Evolutionary conservation across 1,140 invertebrate species (phyloP).

Genomic region (Drosophila tsacasi): DNA sequence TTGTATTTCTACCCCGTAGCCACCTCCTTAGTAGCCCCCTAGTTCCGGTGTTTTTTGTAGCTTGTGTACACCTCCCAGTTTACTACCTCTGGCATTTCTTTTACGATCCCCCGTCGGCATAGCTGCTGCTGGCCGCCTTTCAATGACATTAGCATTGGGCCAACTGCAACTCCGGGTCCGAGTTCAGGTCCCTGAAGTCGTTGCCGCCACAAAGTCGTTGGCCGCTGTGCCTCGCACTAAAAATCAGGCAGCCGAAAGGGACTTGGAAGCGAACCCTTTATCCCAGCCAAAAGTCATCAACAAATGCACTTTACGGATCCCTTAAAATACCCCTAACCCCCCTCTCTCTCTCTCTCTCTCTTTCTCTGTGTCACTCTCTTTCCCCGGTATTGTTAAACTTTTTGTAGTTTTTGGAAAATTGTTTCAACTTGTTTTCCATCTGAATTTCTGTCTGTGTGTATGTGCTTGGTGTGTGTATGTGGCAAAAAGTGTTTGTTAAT

Average conservation of each 20-base stretch:
- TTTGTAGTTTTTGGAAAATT: constrained; percentile 50
- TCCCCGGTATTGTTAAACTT: constrained; percentile 34
- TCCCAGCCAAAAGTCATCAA: constrained; percentile 46
- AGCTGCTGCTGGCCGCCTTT: constrained; percentile 65
- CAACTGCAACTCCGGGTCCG: constrained; percentile 13
- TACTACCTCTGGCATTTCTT: constrained; percentile 74
- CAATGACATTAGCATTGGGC: constrained; percentile 72
- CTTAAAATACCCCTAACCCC: background rate
- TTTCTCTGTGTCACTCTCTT: background rate
- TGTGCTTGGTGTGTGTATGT: constrained; percentile 12
- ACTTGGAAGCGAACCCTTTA: constrained; percentile 28
- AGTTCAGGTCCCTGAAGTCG: constrained; percentile 25
- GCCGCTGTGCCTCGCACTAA: constrained; percentile 36
- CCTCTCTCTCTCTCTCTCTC: no score
- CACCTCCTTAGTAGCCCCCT: constrained; percentile 24
- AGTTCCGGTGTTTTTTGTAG: constrained; percentile 53
- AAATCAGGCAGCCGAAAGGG: constrained; percentile 49
- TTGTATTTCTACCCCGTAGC: constrained; percentile 51
- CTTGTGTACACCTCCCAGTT: constrained; percentile 58
- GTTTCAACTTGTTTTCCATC: constrained; percentile 38
- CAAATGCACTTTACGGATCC: constrained; percentile 49
- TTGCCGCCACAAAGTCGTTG: constrained; percentile 48
- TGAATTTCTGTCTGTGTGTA: constrained; percentile 15
- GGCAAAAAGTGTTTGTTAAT: constrained; percentile 48
- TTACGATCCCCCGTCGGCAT: constrained; percentile 68